Conservation (phyloP, 1,140 invertebrate species). For the Cardiocondyla obscurior region DNA sequence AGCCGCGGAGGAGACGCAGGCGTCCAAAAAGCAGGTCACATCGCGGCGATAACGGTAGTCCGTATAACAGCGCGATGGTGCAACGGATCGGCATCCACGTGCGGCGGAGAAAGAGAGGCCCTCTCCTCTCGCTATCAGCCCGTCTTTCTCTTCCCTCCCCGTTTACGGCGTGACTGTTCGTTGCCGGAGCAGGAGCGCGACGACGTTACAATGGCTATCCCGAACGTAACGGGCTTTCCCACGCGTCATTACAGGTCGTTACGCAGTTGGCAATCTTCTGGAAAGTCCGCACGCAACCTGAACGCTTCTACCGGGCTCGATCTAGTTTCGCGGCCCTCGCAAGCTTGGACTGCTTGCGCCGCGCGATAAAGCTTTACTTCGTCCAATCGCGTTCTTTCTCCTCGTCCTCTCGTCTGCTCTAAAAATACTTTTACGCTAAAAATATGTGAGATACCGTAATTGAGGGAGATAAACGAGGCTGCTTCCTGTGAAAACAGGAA, state of each 20-base stretch:
- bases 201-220: slow-evolving; percentile 28
- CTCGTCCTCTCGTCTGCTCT: not conserved
- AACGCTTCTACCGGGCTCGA: not conserved
- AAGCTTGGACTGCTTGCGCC: no score
- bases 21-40: slow-evolving; percentile 71
- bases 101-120: slow-evolving; percentile 62
- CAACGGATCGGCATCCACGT: slow-evolving; percentile 65
- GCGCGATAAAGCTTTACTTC: not conserved
- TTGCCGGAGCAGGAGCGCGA: slow-evolving; percentile 55
- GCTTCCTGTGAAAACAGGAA: slow-evolving; percentile 21
- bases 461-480: not conserved
- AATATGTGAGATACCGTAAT: not conserved
- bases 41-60: slow-evolving; percentile 73
- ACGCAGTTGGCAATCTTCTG: slow-evolving; percentile 39
- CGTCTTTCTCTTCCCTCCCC: not conserved
- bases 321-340: slow-evolving; percentile 8
- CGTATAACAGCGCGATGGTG: slow-evolving; percentile 55
- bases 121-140: not conserved
- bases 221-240: slow-evolving; percentile 54
- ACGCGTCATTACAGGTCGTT: slow-evolving; percentile 43
- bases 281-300: slow-evolving; percentile 49
- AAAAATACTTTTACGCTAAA: not conserved
- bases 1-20: not conserved
- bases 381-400: not conserved
- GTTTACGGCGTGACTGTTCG: not conserved